phyloP scores from a whole-genome alignment of 2,113 vertebrate species.

The Sapayoa aenigma region DNA sequence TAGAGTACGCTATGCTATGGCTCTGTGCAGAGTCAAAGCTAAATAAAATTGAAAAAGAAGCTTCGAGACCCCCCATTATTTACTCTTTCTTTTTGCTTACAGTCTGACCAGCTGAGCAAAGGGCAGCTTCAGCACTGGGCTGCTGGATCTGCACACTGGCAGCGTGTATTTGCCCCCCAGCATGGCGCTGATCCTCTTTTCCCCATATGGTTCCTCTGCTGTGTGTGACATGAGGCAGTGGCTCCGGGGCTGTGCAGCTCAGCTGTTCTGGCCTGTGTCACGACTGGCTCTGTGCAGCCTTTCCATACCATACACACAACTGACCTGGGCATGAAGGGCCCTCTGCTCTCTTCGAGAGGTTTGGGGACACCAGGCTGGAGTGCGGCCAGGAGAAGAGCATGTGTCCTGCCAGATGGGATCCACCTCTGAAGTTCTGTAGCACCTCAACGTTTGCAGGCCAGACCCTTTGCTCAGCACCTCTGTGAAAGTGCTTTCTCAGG shows the following conservation, averaged over 20 bases:
- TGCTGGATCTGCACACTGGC: not conserved
- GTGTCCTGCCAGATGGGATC: not conserved
- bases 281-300: not conserved
- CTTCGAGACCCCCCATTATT: constrained; percentile 38
- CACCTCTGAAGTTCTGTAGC: not conserved
- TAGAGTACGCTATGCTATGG: not conserved
- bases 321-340: fast-evolving
- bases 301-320: fast-evolving
- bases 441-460: not conserved
- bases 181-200: not conserved
- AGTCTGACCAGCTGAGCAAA: not conserved
- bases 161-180: not conserved
- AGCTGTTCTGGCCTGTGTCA: not conserved
- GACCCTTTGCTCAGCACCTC: not conserved
- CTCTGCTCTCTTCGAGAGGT: not conserved
- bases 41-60: constrained; percentile 50
- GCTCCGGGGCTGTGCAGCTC: not conserved
- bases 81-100: constrained; percentile 51
- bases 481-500: not conserved
- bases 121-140: not conserved
- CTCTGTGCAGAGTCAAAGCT: constrained; percentile 42
- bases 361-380: not conserved
- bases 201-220: not conserved
- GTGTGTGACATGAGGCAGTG: not conserved
- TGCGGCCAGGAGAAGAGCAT: not conserved